Base-by-base conservation (phyloP, 2,888 invertebrate genomes). In the Drepanosiphum platanoidis region DNA sequence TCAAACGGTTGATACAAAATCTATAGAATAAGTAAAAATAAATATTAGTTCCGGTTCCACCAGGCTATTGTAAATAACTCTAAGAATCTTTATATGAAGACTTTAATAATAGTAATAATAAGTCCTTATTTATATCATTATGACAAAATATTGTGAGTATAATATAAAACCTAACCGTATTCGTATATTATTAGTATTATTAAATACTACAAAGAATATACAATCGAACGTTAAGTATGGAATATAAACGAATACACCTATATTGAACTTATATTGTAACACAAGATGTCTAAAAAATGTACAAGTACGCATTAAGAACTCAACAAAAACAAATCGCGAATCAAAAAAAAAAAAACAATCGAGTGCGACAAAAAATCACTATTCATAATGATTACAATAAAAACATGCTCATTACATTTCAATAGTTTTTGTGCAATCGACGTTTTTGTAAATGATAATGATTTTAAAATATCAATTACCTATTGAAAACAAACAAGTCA, bases 1-100 rank as follows among this genome's bases (percentile, higher is more conserved):
- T 68, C 15, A 58, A 27, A 74, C 27, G 13, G 11, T n/a, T 11
- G 3, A 46, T 77, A 36, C 15, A 61, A 61, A 61, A 61, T 61
- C 18, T n/a, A 27, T 27, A 61, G 32, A 61, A 74, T 46, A 46
- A 36, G 46, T 27, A 64, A 78, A 78, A 78, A 78, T 66, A 22
- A 42, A 32, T n/a, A 32, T n/a, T 22, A 64, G 22, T 77, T 78
- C 64, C 66, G 42, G 42, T 42, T 66, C 22, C 30, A 22, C 39
- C 22, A 22, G 7, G n/a, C 9, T 9, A 27, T 8, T n/a, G 61
- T 22, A n/a, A 27, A n/a, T 27, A 61, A 27, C 11, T 61, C 22
- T 9, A 61, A 27, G 11, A 27, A 75, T 34, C 8, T 27, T 36
- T 58, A 34, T 42, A 27, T 4, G 1, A 42, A 64, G 3, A 30